Base-by-base conservation (phyloP, 2,113 vertebrate species). In the Neodontobutis hainanensis region DNA sequence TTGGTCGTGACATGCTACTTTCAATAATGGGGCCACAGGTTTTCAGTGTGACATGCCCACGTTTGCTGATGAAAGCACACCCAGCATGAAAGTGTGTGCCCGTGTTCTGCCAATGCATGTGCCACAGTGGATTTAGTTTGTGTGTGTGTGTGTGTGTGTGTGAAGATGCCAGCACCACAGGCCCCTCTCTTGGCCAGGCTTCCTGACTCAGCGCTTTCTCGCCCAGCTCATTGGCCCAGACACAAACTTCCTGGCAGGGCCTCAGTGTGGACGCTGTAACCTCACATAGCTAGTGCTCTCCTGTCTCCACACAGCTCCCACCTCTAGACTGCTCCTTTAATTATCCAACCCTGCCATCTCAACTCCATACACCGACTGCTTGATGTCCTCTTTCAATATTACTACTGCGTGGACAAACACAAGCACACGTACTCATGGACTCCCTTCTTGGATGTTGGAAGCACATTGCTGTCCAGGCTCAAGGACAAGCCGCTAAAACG, bases 141-240 rank as follows among this genome's bases (percentile, higher is more conserved):
- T 65, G 53, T 55, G 75, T 75, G 72, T 36, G 61, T 38, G 78
- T 87, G 70, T 77, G 73, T 83, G 70, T 70, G 78, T 58, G 61
- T 75, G 49, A 75, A 85, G 77, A 81, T 90, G 89, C 87, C 88
- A 91, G 70, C 88, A 75, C 81, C 80, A 87, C 68, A 65, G 79
- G 82, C 71, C 83, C 68, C 80, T 84, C 87, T 90, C 82, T 82
- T 86, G 85, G 82, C 84, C 49, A 40, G 73, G 66, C 70, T 52
- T 87, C 77, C 90, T 92, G 89, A 91, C 84, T 92, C 90, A 88
- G 90, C 89, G 57, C 83, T 85, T 85, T 77, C 84, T 82, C 73
- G 68, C 80, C 38, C 70, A 73, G 77, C 87, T 85, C 87, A 74
- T 64, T 85, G 85, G 87, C 83, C 80, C 83, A 78, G 80, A 78